These are phyloP conservation scores for Xiphophorus hellerii DNA, from an alignment of 2,113 vertebrate genomes.

Conservation along the genomic window DNA sequence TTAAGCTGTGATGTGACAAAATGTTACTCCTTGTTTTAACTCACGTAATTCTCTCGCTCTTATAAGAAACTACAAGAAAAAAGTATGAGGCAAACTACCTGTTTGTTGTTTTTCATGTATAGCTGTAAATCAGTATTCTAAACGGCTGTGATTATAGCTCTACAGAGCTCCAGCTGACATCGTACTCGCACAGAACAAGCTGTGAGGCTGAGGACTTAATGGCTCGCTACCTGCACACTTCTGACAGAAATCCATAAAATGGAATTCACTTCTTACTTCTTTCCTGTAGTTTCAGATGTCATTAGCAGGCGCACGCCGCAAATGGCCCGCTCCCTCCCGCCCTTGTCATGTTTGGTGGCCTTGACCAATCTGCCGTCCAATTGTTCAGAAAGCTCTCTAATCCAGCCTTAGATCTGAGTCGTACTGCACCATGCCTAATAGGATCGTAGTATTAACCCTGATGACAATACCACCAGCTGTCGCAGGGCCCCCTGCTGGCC, in stretches of 20 bases:
- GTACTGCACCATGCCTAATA: constrained; percentile 88
- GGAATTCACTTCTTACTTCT: not conserved
- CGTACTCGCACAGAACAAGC: not conserved
- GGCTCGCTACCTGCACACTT: not conserved
- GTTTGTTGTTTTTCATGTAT: not conserved
- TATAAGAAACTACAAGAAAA: not conserved
- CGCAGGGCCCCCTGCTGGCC: constrained; percentile 83
- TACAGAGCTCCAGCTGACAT: not conserved
- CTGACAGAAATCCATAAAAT: not conserved
- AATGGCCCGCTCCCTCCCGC: not conserved
- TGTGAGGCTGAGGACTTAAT: constrained; percentile 5
- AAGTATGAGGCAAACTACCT: not conserved
- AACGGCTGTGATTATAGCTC: not conserved
- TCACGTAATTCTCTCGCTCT: not conserved
- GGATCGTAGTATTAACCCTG: constrained; percentile 93
- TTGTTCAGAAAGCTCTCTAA: constrained; percentile 92
- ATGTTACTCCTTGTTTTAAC: not conserved
- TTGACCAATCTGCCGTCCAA: constrained; percentile 81
- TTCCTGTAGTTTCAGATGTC: not conserved
- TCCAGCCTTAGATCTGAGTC: constrained; percentile 89
- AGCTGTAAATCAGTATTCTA: not conserved
- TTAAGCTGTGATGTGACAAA: no score
- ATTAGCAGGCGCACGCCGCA: not conserved
- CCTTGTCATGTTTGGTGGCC: constrained; percentile 18
- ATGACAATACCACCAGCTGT: constrained; percentile 86